These are phyloP conservation scores for Eremophila alpestris DNA, from an alignment of 2,797 vertebrate species.

Conservation along the genomic window DNA sequence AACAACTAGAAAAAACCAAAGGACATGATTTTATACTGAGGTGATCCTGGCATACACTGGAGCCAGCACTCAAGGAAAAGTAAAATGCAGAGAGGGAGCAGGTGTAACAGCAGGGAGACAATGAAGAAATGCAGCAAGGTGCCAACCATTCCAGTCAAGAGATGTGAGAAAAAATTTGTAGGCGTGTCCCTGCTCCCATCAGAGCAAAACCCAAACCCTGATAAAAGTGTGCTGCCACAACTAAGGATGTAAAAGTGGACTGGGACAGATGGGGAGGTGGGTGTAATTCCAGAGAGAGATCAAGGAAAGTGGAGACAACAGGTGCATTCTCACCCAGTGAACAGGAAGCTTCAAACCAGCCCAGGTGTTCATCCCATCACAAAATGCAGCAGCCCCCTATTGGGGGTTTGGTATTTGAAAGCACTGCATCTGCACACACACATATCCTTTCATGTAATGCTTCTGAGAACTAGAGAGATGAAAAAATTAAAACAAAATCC, in stretches of 20 bases:
- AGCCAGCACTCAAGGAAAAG: neutral
- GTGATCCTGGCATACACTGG: neutral
- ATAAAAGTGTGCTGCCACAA: neutral
- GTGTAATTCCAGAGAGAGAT: rapidly evolving
- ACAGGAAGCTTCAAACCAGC: neutral
- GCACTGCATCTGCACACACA: neutral
- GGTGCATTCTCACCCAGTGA: neutral
- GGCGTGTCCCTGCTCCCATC: rapidly evolving
- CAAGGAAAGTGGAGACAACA: neutral
- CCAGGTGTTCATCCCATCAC: neutral
- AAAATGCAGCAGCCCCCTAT: neutral
- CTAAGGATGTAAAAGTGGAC: neutral
- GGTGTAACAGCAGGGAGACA: neutral
- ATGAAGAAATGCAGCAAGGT: neutral
- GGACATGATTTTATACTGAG: neutral
- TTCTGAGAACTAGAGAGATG: neutral
- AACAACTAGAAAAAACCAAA: neutral
- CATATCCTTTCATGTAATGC: neutral
- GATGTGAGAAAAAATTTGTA: rapidly evolving
- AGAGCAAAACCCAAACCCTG: neutral
- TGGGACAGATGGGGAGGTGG: neutral
- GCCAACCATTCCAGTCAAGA: rapidly evolving
- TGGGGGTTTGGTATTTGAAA: neutral
- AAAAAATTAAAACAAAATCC: neutral
- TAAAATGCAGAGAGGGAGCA: neutral